Conservation (phyloP, 1,140 invertebrate species). For the Procambarus clarkii region DNA sequence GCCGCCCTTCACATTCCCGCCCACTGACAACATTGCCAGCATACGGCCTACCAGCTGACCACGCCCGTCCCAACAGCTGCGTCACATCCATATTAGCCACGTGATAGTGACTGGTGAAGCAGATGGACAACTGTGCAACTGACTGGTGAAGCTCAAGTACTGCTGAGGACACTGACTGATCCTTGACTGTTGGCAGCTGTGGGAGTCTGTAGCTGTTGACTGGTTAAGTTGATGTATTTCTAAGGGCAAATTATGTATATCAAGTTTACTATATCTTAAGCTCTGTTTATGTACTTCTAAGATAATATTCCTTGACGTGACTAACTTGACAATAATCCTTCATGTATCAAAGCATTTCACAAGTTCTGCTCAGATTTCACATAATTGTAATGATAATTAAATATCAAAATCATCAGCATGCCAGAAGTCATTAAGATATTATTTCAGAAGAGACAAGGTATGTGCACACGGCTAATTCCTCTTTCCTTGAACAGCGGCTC, state of each 20-base stretch:
- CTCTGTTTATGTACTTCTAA: background rate
- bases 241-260: background rate
- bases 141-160: conserved; percentile 3
- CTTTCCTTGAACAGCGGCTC: background rate
- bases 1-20: background rate
- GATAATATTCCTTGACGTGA: background rate
- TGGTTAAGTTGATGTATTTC: background rate
- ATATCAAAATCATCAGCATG: too few species aligned
- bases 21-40: background rate
- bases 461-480: background rate
- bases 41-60: background rate
- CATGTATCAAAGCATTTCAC: background rate
- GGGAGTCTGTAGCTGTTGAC: background rate
- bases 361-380: too few species aligned
- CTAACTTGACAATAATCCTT: background rate
- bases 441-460: too few species aligned
- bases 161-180: background rate
- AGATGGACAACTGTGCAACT: background rate
- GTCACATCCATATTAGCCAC: background rate
- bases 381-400: too few species aligned
- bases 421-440: too few species aligned
- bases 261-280: too few species aligned
- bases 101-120: background rate
- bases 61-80: background rate
- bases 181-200: background rate